phyloP scores from a whole-genome alignment of 2,113 vertebrate genomes.

The Corythornis madagascariensis region DNA sequence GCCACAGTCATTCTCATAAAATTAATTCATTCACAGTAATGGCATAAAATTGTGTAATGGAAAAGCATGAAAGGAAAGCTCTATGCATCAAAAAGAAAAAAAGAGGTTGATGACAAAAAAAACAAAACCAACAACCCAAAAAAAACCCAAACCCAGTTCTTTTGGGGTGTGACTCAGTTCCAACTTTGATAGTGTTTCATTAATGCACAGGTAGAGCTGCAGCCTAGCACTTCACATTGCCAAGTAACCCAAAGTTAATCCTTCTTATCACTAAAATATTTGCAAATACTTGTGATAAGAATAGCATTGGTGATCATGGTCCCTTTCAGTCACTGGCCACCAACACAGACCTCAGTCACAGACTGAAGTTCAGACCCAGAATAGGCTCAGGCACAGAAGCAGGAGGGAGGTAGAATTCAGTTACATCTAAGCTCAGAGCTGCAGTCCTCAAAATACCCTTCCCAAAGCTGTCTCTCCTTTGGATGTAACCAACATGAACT shows the following conservation, averaged over 20 bases:
- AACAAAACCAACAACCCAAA: too few species aligned
- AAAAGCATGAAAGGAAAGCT: not conserved
- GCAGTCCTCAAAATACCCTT: not conserved
- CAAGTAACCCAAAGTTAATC: not conserved
- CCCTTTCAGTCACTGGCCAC: not conserved
- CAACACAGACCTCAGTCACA: not conserved
- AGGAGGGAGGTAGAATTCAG: not conserved
- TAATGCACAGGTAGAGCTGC: not conserved
- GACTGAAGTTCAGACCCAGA: not conserved
- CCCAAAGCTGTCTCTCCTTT: not conserved
- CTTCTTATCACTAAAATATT: not conserved
- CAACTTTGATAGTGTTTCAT: not conserved
- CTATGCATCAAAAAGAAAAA: not conserved
- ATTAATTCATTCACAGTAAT: slow-evolving; percentile 4
- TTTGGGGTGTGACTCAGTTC: not conserved
- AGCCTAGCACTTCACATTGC: not conserved
- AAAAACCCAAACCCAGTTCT: not conserved
- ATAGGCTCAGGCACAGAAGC: not conserved
- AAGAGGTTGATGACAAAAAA: not conserved
- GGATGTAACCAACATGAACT: not conserved
- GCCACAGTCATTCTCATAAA: not conserved
- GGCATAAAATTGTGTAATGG: not conserved
- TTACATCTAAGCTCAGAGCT: not conserved
- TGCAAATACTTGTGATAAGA: not conserved
- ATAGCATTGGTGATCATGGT: not conserved